These are phyloP conservation scores for Luperina nickerlii DNA, from an alignment of 2,888 invertebrate genomes.

Conservation along the genomic window DNA sequence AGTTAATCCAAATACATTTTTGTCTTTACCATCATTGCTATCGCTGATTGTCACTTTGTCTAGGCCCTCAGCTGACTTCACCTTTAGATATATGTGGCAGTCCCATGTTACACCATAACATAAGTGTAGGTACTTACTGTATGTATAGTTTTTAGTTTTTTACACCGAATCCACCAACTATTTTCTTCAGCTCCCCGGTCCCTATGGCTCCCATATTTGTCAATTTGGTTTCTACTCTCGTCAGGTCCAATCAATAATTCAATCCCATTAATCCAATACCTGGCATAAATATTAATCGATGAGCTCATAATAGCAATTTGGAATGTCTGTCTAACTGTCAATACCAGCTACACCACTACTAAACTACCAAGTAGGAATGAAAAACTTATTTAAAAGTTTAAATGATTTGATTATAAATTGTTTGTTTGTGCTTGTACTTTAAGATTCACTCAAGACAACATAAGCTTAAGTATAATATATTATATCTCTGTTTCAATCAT, in stretches of 20 bases:
- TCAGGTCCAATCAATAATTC: slow-evolving; percentile 53
- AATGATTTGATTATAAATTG: not conserved
- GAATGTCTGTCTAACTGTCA: slow-evolving; percentile 48
- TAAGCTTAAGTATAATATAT: slow-evolving; percentile 27
- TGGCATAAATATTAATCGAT: slow-evolving; percentile 54
- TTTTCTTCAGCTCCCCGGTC: not conserved
- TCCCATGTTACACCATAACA: not conserved
- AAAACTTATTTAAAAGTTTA: not conserved
- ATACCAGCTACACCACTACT: slow-evolving; percentile 21
- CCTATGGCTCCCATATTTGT: not conserved
- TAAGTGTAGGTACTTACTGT: not conserved
- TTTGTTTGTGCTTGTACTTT: not conserved
- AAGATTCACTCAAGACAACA: slow-evolving; percentile 24
- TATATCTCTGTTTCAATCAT: slow-evolving; percentile 48
- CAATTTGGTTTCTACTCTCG: slow-evolving; percentile 44
- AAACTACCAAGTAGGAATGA: slow-evolving; percentile 6
- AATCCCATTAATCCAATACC: slow-evolving; percentile 44
- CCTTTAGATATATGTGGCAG: too few relatives aligned
- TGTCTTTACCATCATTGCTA: not conserved
- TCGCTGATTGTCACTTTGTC: not conserved
- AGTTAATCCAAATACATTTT: not conserved
- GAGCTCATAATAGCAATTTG: slow-evolving; percentile 54
- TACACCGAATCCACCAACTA: not conserved
- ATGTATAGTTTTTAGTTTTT: not conserved
- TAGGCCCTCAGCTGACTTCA: not conserved